A percentile compares a stretch with the other conserved stretches of the same genome.
phyloP scores from a whole-genome alignment of 2,888 invertebrate genomes.

The Actias luna region DNA sequence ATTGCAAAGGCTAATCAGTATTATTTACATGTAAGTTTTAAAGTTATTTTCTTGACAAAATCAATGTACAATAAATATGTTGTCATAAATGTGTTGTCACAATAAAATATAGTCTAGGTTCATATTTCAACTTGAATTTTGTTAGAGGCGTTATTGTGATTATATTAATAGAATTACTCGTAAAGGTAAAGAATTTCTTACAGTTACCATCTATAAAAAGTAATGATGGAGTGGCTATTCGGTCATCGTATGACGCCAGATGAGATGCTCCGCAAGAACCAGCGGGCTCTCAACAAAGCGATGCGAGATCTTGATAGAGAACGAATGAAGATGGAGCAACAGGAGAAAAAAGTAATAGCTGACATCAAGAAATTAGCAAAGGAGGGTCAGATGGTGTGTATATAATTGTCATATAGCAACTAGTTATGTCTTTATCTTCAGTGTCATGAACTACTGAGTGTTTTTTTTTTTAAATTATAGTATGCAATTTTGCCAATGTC shows the following conservation, averaged over 20 bases:
- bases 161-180: background rate
- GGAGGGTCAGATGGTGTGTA: constrained; percentile 96
- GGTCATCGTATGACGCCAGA: constrained; percentile 98
- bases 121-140: background rate
- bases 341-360: constrained; percentile 98
- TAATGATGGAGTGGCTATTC: constrained; percentile 95
- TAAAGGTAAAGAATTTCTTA: background rate
- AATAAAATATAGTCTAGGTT: background rate
- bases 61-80: too few relatives aligned
- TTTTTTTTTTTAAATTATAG: too few relatives aligned
- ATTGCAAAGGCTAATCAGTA: background rate
- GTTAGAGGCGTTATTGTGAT: background rate
- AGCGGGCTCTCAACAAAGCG: constrained; percentile 97
- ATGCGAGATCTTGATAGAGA: constrained; percentile 98
- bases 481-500: too few relatives aligned
- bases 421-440: too few relatives aligned
- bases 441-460: too few relatives aligned
- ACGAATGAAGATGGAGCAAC: constrained; percentile 97
- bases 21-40: background rate
- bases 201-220: background rate
- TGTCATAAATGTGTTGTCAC: too few relatives aligned
- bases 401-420: background rate
- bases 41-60: too few relatives aligned
- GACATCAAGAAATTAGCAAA: constrained; percentile 99
- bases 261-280: constrained; percentile 99